Evolutionary conservation across 2,888 invertebrate genomes (phyloP).

Genomic region (Pomacea canaliculata): DNA sequence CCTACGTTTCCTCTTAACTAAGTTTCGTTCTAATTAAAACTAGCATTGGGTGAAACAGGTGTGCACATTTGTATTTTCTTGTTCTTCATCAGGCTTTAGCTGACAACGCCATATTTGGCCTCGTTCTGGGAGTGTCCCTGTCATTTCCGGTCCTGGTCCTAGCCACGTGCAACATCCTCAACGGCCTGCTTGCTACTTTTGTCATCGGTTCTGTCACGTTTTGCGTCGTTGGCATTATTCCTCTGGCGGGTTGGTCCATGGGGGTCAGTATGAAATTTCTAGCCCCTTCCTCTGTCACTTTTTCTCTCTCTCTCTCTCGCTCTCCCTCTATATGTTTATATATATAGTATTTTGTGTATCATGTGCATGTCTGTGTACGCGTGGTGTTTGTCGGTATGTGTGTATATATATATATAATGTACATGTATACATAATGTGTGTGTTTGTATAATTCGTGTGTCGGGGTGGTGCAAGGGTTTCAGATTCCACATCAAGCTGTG

Average conservation of each 20-base stretch:
- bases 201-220: constrained; percentile 58
- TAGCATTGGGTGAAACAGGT: background rate
- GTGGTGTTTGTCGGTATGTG: too few species aligned
- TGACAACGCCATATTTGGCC: constrained; percentile 56
- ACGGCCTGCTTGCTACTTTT: constrained; percentile 59
- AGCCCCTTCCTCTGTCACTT: background rate
- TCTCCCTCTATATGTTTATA: too few species aligned
- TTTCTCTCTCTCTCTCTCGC: too few species aligned
- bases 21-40: too few species aligned
- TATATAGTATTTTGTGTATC: too few species aligned
- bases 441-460: too few species aligned
- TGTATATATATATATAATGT: too few species aligned
- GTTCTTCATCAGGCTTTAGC: constrained; percentile 49
- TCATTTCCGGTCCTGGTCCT: constrained; percentile 60
- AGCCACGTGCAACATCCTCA: constrained; percentile 59
- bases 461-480: too few species aligned
- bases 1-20: too few species aligned
- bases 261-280: constrained; percentile 50
- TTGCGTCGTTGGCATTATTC: constrained; percentile 61
- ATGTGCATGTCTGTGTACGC: too few species aligned
- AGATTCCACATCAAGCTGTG: too few species aligned
- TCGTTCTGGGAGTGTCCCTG: constrained; percentile 55
- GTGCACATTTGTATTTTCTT: background rate
- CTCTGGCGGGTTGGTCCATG: constrained; percentile 64
- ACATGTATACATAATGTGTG: too few species aligned